Percentiles rank a stretch among this genome's conserved stretches.
These are phyloP conservation scores for Paracentrotus lividus DNA, from an alignment of 53 echinoderm and acorn worm species.

Conservation along the genomic window DNA sequence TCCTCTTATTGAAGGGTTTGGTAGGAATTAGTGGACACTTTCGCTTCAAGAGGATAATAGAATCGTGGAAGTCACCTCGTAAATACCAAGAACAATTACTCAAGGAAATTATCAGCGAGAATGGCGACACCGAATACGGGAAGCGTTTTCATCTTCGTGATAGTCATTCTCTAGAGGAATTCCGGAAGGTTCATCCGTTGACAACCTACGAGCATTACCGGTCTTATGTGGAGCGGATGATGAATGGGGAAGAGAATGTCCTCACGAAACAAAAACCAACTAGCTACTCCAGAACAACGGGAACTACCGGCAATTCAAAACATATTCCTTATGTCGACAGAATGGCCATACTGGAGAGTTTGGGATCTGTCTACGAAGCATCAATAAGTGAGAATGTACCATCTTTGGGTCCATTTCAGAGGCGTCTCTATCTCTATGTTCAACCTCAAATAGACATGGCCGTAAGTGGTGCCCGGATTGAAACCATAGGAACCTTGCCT, in stretches of 20 bases:
- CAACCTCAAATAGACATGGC: conserved; percentile 25
- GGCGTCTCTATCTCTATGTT: conserved; percentile 57
- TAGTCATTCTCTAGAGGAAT: conserved; percentile 75
- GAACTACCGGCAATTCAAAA: conserved; percentile 84
- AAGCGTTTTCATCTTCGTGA: conserved; percentile 61
- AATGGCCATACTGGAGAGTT: neutral
- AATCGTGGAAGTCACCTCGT: conserved; percentile 71
- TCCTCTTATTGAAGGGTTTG: neutral
- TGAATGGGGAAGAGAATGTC: conserved; percentile 78
- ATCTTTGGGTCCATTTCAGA: conserved; percentile 59
- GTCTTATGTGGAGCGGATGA: conserved; percentile 75
- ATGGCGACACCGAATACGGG: conserved; percentile 83
- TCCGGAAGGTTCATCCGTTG: conserved; percentile 75
- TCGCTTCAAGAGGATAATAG: neutral
- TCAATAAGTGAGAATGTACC: conserved; percentile 23
- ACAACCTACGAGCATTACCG: conserved; percentile 80
- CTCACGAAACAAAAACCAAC: conserved; percentile 71
- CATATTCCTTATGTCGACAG: conserved; percentile 65
- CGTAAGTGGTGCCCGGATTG: conserved; percentile 50
- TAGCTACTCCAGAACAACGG: conserved; percentile 74
- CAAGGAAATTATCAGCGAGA: conserved; percentile 66
- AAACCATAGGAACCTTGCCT: conserved; percentile 15
- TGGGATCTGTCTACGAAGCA: neutral
- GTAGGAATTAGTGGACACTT: neutral
- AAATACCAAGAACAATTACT: conserved; percentile 73